phyloP scores from a whole-genome alignment of 1,140 invertebrate species.

The Hyphantria cunea region DNA sequence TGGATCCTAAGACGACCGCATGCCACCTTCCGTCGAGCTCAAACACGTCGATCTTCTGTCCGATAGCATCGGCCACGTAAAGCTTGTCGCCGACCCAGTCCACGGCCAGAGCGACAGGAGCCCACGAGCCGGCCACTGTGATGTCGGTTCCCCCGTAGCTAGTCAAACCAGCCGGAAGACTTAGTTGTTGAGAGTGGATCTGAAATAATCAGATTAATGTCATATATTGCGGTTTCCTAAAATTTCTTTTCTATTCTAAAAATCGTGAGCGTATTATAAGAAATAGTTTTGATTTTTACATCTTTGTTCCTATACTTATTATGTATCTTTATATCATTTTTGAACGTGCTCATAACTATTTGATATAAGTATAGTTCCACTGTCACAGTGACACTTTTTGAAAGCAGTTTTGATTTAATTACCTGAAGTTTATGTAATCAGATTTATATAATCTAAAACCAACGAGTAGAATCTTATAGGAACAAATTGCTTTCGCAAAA shows the following conservation, averaged over 20 bases:
- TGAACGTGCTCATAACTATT: no score
- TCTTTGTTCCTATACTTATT: no score
- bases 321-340: no score
- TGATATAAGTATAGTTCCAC: no score
- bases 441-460: no score
- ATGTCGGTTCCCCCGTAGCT: constrained; percentile 85
- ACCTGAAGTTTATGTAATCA: no score
- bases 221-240: neutral
- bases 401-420: no score
- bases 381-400: no score
- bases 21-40: constrained; percentile 92
- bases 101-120: constrained; percentile 94
- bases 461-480: no score
- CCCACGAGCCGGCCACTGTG: constrained; percentile 90
- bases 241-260: neutral
- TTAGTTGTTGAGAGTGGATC: constrained; percentile 86
- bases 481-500: no score
- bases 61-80: constrained; percentile 94
- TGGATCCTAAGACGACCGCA: constrained; percentile 95
- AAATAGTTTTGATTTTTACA: no score
- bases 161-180: constrained; percentile 61
- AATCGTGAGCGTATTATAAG: no score
- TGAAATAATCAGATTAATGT: constrained; percentile 38
- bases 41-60: constrained; percentile 96
- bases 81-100: constrained; percentile 98